Evolutionary conservation across 2,113 vertebrate genomes (phyloP), one percentile per base, ranked within the genome.

Genomic region (Capra hircus): DNA sequence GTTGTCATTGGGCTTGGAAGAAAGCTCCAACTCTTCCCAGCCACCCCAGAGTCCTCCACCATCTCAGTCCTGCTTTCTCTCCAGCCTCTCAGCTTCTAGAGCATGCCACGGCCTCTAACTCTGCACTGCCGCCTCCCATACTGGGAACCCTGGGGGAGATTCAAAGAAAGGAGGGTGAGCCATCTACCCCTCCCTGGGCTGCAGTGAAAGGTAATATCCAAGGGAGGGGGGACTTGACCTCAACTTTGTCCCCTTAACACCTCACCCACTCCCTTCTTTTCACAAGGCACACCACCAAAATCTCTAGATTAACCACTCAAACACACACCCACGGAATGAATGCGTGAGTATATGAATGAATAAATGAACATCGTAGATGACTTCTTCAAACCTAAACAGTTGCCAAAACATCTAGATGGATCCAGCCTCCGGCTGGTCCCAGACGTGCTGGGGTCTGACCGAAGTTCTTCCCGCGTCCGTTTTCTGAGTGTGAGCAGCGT

Each of bases 361-460:
- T 15, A 12, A 4, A 45, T 7, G 13, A 43, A 57, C 23, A 40
- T 6, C 7, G 6, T 0, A 5, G 23, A 33, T 0, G 25, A 23
- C 71, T 53, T 60, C 59, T 90, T 45, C n/a, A 16, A 10, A 14
- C 15, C 13, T 16, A 2, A 81, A 33, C 1, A n/a, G 33, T 6
- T 36, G 25, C 25, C 19, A 5, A 15, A 8, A 82, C 50, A 33
- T 21, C 45, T 12, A 19, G 17, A 11, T 2, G 30, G 64, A 45
- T 27, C 25, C 60, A 64, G 23, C 16, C 52, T 55, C 60, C 1
- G 7, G 78, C 17, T 48, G 12, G 55, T 4, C 43, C 62, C 27
- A 23, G 91, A 45, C 2, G 9, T 14, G 30, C 77, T 33, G 11
- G 55, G 7, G 15, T 82, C 59, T 62, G 30, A 62, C 50, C 4